phyloP scores from a whole-genome alignment of 2,888 invertebrate species.

The Apocheima hispidaria region DNA sequence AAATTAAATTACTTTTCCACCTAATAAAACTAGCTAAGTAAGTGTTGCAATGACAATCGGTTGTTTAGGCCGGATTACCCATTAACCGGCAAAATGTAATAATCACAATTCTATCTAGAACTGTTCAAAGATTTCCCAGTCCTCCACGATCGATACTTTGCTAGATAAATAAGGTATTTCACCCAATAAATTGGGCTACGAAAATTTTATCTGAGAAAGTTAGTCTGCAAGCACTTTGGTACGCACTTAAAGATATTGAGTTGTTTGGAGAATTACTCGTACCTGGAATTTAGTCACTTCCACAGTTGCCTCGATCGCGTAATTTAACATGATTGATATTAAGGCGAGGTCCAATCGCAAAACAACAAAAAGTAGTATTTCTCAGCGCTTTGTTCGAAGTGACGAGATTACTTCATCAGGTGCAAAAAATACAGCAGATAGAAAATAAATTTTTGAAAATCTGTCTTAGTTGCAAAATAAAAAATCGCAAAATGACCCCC shows the following conservation, averaged over 20 bases:
- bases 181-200: constrained; percentile 54
- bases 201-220: constrained; percentile 52
- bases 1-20: too few relatives aligned
- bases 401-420: too few relatives aligned
- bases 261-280: constrained; percentile 23
- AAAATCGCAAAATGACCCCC: too few relatives aligned
- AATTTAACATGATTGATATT: too few relatives aligned
- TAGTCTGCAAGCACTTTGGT: constrained; percentile 28
- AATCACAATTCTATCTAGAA: constrained; percentile 36
- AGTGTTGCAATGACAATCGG: not conserved
- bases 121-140: constrained; percentile 67
- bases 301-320: too few relatives aligned
- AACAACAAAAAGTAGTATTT: too few relatives aligned
- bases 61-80: not conserved
- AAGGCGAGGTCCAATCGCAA: too few relatives aligned
- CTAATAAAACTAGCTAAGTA: not conserved
- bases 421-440: too few relatives aligned
- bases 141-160: constrained; percentile 61
- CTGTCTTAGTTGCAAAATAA: too few relatives aligned
- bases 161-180: constrained; percentile 59
- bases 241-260: constrained; percentile 38
- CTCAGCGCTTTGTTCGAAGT: too few relatives aligned
- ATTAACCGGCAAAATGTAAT: constrained; percentile 9
- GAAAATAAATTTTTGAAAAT: too few relatives aligned
- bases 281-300: constrained; percentile 30